Evolutionary conservation across 2,888 invertebrate genomes (phyloP).

Genomic region (Trichogramma evanescens): DNA sequence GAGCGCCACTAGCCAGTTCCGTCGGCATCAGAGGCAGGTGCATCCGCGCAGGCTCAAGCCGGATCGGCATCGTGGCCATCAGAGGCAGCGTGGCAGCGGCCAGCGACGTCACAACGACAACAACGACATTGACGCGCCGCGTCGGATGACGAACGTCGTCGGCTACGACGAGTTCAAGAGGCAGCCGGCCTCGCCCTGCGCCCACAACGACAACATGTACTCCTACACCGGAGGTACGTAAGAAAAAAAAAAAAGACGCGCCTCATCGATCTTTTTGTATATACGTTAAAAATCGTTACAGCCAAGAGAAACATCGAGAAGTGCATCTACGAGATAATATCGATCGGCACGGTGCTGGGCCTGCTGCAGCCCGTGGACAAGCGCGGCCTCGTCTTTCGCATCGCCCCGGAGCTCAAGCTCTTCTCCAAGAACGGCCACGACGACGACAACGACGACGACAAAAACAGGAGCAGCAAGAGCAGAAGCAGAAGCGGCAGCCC

Average conservation of each 20-base stretch:
- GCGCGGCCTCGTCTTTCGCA: conserved; percentile 17
- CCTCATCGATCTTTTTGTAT: no score
- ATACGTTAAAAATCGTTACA: no score
- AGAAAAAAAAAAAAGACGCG: no score
- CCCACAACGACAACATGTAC: no score
- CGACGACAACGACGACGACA: background rate
- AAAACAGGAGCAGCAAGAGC: background rate
- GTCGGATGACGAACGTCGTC: no score
- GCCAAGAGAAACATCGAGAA: conserved; percentile 5
- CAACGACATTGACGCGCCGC: no score
- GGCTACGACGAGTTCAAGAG: no score
- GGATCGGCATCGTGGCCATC: background rate
- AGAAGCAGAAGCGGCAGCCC: background rate
- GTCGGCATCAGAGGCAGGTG: conserved; percentile 10
- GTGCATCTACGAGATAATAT: conserved; percentile 24
- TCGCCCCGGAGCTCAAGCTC: conserved; percentile 11
- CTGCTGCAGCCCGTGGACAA: conserved; percentile 22
- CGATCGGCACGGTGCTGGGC: conserved; percentile 24
- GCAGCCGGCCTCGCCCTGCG: no score
- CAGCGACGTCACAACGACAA: no score
- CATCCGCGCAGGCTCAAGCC: background rate
- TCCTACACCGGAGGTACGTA: no score
- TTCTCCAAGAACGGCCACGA: background rate
- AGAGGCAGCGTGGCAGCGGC: no score
- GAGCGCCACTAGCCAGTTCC: conserved; percentile 11